Conservation (phyloP, 2,888 invertebrate genomes). For the Macroteleia sp. region DNA sequence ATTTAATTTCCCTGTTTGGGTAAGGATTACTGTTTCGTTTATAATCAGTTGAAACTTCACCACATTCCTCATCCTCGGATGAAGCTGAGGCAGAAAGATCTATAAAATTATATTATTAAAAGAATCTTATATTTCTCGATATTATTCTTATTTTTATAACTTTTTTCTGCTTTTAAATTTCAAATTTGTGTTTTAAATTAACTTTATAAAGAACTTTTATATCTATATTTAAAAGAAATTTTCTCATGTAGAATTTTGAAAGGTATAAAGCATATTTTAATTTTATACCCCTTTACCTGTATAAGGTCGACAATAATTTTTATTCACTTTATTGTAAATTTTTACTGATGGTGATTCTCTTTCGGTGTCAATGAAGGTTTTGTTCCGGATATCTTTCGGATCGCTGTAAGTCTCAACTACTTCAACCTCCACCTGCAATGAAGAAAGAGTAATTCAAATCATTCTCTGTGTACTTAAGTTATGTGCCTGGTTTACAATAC, state of each 20-base stretch:
- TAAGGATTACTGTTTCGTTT: constrained; percentile 71
- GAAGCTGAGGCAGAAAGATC: constrained; percentile 80
- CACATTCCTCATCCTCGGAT: constrained; percentile 77
- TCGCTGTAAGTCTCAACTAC: constrained; percentile 90
- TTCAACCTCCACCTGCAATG: constrained; percentile 86
- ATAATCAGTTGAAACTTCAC: constrained; percentile 66
- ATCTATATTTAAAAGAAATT: too few species aligned
- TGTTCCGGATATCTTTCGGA: constrained; percentile 87
- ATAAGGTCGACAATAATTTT: constrained; percentile 86
- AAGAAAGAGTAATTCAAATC: constrained; percentile 9
- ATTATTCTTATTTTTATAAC: too few species aligned
- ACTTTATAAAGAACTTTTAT: too few species aligned
- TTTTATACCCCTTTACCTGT: constrained; percentile 84
- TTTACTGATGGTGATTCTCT: constrained; percentile 81
- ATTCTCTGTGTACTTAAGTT: not conserved
- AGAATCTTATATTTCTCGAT: too few species aligned
- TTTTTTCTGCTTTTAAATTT: too few species aligned
- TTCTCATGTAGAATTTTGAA: too few species aligned
- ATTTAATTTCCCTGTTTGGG: constrained; percentile 62
- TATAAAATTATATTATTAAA: too few species aligned
- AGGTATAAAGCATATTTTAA: too few species aligned
- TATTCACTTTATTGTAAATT: constrained; percentile 85
- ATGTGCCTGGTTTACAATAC: not conserved
- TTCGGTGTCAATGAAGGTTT: constrained; percentile 81
- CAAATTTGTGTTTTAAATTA: too few species aligned